Evolutionary conservation across 2,113 vertebrate genomes (phyloP), one percentile per base, ranked within the genome.

Genomic region (Aramus guarauna): DNA sequence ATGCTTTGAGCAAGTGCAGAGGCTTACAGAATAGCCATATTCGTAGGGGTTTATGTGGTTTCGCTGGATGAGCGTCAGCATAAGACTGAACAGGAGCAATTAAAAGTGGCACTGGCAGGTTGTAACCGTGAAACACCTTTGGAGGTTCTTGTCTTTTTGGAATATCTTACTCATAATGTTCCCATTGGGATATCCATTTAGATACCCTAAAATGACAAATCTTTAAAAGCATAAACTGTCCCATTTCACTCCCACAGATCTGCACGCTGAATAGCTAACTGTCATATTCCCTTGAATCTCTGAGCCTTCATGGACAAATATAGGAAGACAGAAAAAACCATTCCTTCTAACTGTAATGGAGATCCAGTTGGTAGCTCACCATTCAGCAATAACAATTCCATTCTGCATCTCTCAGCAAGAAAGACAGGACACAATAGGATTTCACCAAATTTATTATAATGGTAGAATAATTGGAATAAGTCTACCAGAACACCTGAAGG

Each of bases 381-480:
- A 43, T 56, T 87, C 68, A 84, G 47, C n/a, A 75, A 6, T 21
- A 94, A 52, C 30, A 32, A 84, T 67, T 67, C 41, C 60, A 48
- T 75, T 73, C 76, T 74, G 37, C 43, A 67, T 36, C 68, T 71
- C 95, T 84, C 90, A 81, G 82, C 75, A 64, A 71, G 86, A 85
- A 58, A 36, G 17, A 47, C 45, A 27, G 36, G 22, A 45, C 24
- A 74, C 15, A 92, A 58, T 19, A 43, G 21, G 34, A 78, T 75
- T 86, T 92, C 43, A 81, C 88, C 64, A 72, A 87, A 89, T 84
- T 89, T 84, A 58, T 88, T 90, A 34, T 92, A 88, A 93, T 90
- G 43, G 39, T 69, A 56, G 27, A 88, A 87, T 95, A 96, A 92
- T 66, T 52, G n/a, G 80, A 96, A 68, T 72, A 92, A 86, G 55